Percentiles rank a stretch among this genome's conserved stretches.
These are phyloP conservation scores for Lota lota DNA, from an alignment of 2,113 vertebrate species.

Conservation along the genomic window DNA sequence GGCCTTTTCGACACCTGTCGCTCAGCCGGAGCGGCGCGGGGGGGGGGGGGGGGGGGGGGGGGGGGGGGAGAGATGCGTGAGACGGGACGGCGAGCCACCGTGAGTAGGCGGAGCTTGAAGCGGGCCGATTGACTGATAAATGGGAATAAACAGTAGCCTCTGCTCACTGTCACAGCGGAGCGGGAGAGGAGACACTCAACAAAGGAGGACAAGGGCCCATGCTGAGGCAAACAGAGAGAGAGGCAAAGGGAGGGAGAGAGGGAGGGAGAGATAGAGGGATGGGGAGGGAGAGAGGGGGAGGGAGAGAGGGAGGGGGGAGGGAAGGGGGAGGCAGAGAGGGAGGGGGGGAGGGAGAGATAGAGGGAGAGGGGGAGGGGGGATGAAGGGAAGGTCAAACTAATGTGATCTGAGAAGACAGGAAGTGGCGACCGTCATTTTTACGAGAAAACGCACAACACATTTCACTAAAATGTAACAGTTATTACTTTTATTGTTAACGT, in stretches of 20 bases:
- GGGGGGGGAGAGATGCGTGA: background rate
- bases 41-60: slow-evolving; percentile 10
- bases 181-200: slow-evolving; percentile 44
- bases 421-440: slow-evolving; percentile 31
- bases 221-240: background rate
- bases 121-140: slow-evolving; percentile 70
- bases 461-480: too few relatives aligned
- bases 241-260: background rate
- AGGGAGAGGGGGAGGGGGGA: too few relatives aligned
- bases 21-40: background rate
- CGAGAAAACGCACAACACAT: slow-evolving; percentile 30
- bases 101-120: background rate
- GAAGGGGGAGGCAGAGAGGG: too few relatives aligned
- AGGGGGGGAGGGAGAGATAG: too few relatives aligned
- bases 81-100: too few relatives aligned
- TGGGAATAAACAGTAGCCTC: slow-evolving; percentile 74
- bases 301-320: too few relatives aligned
- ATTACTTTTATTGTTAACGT: too few relatives aligned
- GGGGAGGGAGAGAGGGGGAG: too few relatives aligned
- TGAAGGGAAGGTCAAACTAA: background rate
- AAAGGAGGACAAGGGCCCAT: slow-evolving; percentile 18
- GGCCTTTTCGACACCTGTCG: too few relatives aligned
- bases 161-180: slow-evolving; percentile 71
- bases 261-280: background rate
- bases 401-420: background rate